Evolutionary conservation across 1,140 invertebrate species (phyloP).

Genomic region (Caerostris darwini): DNA sequence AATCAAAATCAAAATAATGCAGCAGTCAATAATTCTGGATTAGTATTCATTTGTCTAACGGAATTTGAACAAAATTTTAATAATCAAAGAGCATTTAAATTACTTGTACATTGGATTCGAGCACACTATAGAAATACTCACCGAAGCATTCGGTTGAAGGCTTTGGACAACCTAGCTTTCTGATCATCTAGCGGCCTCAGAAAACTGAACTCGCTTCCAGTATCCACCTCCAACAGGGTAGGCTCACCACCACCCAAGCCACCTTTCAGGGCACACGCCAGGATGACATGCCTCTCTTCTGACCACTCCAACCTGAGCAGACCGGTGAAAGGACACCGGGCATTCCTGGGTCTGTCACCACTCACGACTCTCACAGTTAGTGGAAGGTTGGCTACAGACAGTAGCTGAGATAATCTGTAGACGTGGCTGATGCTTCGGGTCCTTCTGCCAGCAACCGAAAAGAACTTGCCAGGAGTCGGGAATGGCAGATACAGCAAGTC

Average conservation of each 20-base stretch:
- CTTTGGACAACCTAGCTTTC: slow-evolving; percentile 67
- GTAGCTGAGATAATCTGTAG: slow-evolving; percentile 69
- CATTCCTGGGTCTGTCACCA: slow-evolving; percentile 45
- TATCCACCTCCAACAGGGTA: slow-evolving; percentile 68
- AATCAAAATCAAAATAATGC: no score
- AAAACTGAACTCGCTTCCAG: slow-evolving; percentile 64
- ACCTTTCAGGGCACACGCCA: slow-evolving; percentile 67
- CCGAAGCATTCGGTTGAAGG: slow-evolving; percentile 68
- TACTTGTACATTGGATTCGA: no score
- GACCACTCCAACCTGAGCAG: slow-evolving; percentile 72
- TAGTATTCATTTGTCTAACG: no score
- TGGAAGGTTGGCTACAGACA: slow-evolving; percentile 63
- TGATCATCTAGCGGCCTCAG: slow-evolving; percentile 72
- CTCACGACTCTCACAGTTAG: slow-evolving; percentile 71
- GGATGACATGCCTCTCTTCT: slow-evolving; percentile 73
- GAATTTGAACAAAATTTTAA: no score
- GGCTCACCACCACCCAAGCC: slow-evolving; percentile 37
- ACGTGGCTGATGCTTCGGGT: slow-evolving; percentile 76
- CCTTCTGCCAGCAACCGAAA: slow-evolving; percentile 63
- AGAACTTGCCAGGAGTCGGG: slow-evolving; percentile 64
- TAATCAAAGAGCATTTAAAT: no score
- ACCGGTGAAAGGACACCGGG: slow-evolving; percentile 72
- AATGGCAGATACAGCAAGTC: slow-evolving; percentile 69
- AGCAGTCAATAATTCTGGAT: no score
- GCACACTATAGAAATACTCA: neutral